Evolutionary conservation across 1,140 invertebrate species (phyloP).

Genomic region (Druon quercuslanigerum): DNA sequence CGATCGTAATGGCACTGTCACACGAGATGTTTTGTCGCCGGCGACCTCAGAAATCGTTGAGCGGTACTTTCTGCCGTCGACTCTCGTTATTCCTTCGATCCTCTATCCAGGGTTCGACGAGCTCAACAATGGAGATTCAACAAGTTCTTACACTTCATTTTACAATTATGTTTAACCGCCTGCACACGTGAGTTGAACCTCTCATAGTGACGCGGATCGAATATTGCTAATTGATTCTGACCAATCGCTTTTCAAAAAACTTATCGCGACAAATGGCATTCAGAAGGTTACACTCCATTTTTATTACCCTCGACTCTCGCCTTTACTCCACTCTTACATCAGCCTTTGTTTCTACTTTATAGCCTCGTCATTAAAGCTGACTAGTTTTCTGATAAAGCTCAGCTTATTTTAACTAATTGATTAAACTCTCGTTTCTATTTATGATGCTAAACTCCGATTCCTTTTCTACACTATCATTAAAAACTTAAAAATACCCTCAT

Average conservation of each 20-base stretch:
- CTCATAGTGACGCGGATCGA: not conserved
- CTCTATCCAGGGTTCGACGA: too few relatives aligned
- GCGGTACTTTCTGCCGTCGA: too few relatives aligned
- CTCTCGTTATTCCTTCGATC: too few relatives aligned
- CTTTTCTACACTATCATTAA: not conserved
- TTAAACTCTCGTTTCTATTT: not conserved
- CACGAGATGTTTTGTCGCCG: constrained; percentile 30
- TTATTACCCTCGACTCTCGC: constrained; percentile 1
- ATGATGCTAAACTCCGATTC: not conserved
- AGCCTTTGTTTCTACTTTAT: constrained; percentile 23
- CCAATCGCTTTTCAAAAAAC: not conserved
- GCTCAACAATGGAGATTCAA: too few relatives aligned
- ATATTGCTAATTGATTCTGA: constrained; percentile 15
- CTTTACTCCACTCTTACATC: not conserved
- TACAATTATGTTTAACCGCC: not conserved
- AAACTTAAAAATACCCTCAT: too few relatives aligned
- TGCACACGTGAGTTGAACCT: not conserved
- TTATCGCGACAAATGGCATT: constrained; percentile 17
- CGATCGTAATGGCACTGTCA: constrained; percentile 44
- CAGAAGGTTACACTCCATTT: constrained; percentile 18
- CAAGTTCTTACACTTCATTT: not conserved
- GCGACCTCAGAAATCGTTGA: not conserved
- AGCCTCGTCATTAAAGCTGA: constrained; percentile 6
- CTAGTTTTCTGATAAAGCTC: not conserved
- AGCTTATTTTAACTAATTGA: constrained; percentile 6